Percentiles rank a stretch among this genome's conserved stretches.
Evolutionary conservation across 2,113 vertebrate genomes (phyloP).

Genomic region (Rhabdornis inornatus): DNA sequence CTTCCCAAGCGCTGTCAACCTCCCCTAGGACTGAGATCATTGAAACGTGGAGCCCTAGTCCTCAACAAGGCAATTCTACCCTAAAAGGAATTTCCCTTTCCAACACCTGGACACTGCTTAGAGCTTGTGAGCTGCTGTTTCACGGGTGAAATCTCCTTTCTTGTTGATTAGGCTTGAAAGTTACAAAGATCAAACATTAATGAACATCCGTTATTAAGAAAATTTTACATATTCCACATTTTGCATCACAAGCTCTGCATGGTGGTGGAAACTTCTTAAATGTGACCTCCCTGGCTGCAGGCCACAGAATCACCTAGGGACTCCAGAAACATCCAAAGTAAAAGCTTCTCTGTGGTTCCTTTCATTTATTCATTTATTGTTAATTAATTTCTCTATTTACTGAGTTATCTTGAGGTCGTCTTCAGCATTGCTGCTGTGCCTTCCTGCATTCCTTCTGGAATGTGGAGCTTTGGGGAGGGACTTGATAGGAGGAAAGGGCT

Average conservation of each 20-base stretch:
- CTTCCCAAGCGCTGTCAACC: background rate
- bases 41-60: background rate
- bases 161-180: background rate
- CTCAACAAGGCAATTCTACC: background rate
- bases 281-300: background rate
- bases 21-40: background rate
- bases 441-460: background rate
- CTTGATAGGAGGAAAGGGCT: background rate
- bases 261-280: background rate
- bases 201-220: background rate
- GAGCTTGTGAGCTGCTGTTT: background rate
- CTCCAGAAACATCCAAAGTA: background rate
- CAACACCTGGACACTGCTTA: background rate
- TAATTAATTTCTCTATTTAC: background rate
- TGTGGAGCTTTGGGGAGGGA: background rate
- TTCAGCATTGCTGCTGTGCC: background rate
- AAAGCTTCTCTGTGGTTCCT: background rate
- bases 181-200: background rate
- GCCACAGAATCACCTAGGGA: background rate
- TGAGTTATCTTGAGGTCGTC: background rate
- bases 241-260: background rate
- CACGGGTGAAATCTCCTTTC: background rate
- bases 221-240: background rate
- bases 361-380: background rate
- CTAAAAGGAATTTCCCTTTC: background rate